A percentile compares a stretch with the other conserved stretches of the same genome.
Evolutionary conservation across 30 jellyfish, hydroid and myxozoan species (phyloP).

Genomic region (Aurelia sp.): DNA sequence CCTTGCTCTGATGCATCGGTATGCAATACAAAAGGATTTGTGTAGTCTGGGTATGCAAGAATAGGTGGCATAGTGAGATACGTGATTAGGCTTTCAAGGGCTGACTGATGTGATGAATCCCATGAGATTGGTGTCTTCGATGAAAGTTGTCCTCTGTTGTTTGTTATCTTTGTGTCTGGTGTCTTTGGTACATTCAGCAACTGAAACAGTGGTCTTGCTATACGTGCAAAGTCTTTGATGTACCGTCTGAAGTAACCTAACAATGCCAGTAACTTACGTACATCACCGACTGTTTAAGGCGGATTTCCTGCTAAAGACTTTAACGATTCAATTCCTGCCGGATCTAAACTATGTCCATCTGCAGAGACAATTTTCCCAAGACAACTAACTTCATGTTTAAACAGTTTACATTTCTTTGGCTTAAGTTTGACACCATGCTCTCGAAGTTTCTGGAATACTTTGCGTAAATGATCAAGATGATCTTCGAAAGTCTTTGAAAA

Average conservation of each 20-base stretch:
- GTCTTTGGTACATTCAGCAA: conserved; percentile 31
- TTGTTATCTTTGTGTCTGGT: conserved; percentile 5
- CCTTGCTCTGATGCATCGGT: conserved; percentile 56
- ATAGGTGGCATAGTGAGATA: conserved; percentile 31
- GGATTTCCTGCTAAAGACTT: background rate
- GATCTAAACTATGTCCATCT: conserved; percentile 6
- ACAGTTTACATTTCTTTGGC: too few species aligned
- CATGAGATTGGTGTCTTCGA: conserved; percentile 17
- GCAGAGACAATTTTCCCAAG: conserved; percentile 23
- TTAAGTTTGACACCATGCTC: too few species aligned
- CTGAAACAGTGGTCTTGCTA: conserved; percentile 46
- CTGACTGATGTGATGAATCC: conserved; percentile 5
- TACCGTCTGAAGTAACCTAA: conserved; percentile 38
- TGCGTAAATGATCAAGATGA: conserved; percentile 25
- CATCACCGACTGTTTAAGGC: conserved; percentile 21
- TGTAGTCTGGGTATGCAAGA: too few species aligned
- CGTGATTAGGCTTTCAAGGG: conserved; percentile 3
- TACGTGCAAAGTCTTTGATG: conserved; percentile 35
- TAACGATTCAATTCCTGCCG: conserved; percentile 12
- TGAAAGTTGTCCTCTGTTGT: conserved; percentile 21
- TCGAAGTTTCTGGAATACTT: conserved; percentile 7
- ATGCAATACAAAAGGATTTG: too few species aligned
- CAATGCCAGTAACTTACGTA: conserved; percentile 34
- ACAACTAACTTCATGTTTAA: too few species aligned
- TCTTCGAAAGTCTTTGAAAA: conserved; percentile 36